Percentiles rank a stretch among this genome's conserved stretches.
These are phyloP conservation scores for Lasiurus cinereus DNA, from an alignment of 2,113 vertebrate genomes.

Conservation along the genomic window DNA sequence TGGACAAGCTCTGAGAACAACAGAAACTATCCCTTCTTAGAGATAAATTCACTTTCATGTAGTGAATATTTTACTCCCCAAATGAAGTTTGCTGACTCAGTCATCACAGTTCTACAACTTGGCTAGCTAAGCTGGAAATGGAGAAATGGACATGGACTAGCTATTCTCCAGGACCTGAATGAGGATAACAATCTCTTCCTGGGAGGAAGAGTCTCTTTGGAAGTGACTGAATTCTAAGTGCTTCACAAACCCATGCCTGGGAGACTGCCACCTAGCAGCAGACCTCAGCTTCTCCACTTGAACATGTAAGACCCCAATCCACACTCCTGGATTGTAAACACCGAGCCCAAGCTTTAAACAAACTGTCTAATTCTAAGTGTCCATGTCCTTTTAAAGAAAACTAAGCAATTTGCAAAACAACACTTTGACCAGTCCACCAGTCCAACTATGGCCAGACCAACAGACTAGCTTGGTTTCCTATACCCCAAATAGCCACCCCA, in stretches of 20 bases:
- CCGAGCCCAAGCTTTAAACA: not conserved
- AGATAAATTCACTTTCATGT: not conserved
- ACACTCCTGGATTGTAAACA: not conserved
- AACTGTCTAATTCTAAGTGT: not conserved
- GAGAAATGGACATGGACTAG: not conserved
- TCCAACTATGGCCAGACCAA: not conserved
- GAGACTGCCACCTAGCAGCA: not conserved
- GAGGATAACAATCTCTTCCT: not conserved
- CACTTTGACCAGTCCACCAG: not conserved
- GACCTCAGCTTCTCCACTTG: not conserved
- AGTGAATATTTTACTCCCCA: constrained; percentile 44
- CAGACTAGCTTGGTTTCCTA: not conserved
- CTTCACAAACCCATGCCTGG: not conserved
- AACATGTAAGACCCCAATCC: not conserved
- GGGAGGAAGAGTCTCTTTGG: not conserved
- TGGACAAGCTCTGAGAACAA: not conserved
- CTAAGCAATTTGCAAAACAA: not conserved
- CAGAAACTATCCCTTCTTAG: not conserved
- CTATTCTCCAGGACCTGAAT: not conserved
- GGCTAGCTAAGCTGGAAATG: not conserved
- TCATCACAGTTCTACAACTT: not conserved
- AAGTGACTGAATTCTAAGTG: not conserved
- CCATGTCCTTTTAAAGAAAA: constrained; percentile 5
- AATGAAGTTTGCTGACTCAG: not conserved
- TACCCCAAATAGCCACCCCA: not conserved